These are phyloP conservation scores for Epsilonema sp. DNA, from an alignment of 2,888 invertebrate species.

Conservation along the genomic window DNA sequence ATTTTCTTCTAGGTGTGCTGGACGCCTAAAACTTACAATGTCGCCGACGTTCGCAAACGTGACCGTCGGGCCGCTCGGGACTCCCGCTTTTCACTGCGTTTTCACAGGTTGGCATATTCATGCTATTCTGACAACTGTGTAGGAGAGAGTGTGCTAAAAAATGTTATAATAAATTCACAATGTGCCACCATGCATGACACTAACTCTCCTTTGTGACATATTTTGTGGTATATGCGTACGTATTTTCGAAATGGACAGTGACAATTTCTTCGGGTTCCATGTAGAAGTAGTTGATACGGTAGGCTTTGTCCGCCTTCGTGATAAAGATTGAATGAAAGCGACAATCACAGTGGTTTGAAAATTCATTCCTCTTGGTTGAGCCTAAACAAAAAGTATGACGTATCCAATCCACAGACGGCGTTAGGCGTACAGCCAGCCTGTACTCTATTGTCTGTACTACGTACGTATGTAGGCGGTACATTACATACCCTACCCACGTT, in stretches of 20 bases:
- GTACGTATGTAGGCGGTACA: no score
- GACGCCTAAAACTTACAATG: conserved; percentile 16
- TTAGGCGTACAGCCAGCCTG: no score
- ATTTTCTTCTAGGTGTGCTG: no score
- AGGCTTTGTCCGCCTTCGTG: conserved; percentile 25
- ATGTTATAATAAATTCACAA: background rate
- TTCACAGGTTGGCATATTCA: conserved; percentile 25
- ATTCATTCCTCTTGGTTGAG: conserved; percentile 24
- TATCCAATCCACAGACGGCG: no score
- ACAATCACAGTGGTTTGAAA: conserved; percentile 26
- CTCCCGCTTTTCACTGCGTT: conserved; percentile 19
- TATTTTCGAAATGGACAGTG: conserved; percentile 22
- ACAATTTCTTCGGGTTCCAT: conserved; percentile 27
- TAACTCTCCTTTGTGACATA: no score
- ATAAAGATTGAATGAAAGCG: conserved; percentile 25
- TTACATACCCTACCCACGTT: no score
- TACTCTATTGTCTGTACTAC: no score
- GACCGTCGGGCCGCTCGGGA: conserved; percentile 19
- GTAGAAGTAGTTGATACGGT: conserved; percentile 25
- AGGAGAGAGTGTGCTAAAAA: conserved; percentile 21
- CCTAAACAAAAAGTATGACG: conserved; percentile 13
- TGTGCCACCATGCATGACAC: no score
- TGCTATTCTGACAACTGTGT: conserved; percentile 20
- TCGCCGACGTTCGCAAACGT: conserved; percentile 26
- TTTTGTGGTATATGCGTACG: no score